Conservation (phyloP, 2,113 vertebrate species). For the Paracanthobrama guichenoti region DNA sequence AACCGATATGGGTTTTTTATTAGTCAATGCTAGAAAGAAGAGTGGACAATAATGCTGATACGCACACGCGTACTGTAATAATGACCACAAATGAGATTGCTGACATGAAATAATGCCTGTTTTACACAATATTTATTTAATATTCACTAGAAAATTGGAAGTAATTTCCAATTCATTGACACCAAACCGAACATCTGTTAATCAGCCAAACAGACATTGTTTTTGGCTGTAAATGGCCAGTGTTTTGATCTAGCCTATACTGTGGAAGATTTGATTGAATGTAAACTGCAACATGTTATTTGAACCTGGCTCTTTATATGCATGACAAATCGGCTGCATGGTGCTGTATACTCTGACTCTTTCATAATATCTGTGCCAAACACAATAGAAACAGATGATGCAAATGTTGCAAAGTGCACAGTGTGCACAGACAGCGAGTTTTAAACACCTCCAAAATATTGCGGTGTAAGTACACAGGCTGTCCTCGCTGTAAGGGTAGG, state of each 20-base stretch:
- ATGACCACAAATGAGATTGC: background rate
- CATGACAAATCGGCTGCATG: slow-evolving; percentile 76
- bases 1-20: background rate
- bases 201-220: background rate
- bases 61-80: background rate
- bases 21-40: background rate
- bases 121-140: background rate
- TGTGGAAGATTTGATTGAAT: slow-evolving; percentile 31
- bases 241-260: background rate
- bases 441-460: slow-evolving; percentile 22
- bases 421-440: slow-evolving; percentile 11
- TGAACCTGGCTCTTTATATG: slow-evolving; percentile 58
- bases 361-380: slow-evolving; percentile 33
- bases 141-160: background rate
- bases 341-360: slow-evolving; percentile 46
- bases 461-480: slow-evolving; percentile 1
- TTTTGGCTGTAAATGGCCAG: background rate
- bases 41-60: background rate
- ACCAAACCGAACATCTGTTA: background rate
- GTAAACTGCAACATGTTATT: slow-evolving; percentile 2
- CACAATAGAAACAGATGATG: background rate
- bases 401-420: background rate
- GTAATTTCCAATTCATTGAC: background rate
- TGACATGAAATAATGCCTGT: background rate
- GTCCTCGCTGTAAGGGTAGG: background rate